These are phyloP conservation scores for Calameuta filiformis DNA, from an alignment of 2,888 invertebrate genomes.

Conservation along the genomic window DNA sequence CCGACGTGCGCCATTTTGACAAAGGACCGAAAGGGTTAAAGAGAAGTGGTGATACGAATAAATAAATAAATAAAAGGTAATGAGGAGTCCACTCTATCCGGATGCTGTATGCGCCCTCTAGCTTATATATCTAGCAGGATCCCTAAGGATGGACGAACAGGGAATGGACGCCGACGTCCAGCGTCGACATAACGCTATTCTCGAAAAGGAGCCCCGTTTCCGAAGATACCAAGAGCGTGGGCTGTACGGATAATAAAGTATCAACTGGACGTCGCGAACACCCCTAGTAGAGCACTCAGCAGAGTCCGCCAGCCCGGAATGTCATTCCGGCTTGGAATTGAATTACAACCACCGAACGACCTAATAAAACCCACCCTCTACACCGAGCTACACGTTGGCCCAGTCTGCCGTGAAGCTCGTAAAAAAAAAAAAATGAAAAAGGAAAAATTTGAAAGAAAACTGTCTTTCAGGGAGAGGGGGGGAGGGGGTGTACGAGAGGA, in stretches of 20 bases:
- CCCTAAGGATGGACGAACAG: neutral
- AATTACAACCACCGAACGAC: conserved; percentile 35
- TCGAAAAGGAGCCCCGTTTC: conserved; percentile 13
- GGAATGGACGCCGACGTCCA: neutral
- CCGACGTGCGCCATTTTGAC: neutral
- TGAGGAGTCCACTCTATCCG: neutral
- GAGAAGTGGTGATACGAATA: neutral
- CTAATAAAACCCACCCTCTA: conserved; percentile 34
- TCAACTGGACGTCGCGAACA: conserved; percentile 21
- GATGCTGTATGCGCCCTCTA: neutral
- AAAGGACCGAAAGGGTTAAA: neutral
- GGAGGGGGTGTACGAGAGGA: neutral
- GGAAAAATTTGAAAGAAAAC: neutral
- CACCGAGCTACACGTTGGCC: neutral
- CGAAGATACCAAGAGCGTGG: conserved; percentile 6
- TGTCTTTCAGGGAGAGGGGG: neutral
- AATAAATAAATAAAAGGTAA: neutral
- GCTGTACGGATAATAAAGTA: conserved; percentile 18
- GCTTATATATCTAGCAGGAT: neutral
- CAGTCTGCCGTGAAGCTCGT: conserved; percentile 28
- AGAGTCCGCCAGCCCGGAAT: conserved; percentile 19
- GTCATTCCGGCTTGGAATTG: conserved; percentile 38
- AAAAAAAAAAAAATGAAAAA: neutral
- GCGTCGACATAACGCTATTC: neutral
- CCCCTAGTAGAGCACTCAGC: conserved; percentile 10